Percentiles rank a stretch among this genome's conserved stretches.
Conservation (phyloP, 1,140 invertebrate genomes). For the Penaeus vannamei region DNA sequence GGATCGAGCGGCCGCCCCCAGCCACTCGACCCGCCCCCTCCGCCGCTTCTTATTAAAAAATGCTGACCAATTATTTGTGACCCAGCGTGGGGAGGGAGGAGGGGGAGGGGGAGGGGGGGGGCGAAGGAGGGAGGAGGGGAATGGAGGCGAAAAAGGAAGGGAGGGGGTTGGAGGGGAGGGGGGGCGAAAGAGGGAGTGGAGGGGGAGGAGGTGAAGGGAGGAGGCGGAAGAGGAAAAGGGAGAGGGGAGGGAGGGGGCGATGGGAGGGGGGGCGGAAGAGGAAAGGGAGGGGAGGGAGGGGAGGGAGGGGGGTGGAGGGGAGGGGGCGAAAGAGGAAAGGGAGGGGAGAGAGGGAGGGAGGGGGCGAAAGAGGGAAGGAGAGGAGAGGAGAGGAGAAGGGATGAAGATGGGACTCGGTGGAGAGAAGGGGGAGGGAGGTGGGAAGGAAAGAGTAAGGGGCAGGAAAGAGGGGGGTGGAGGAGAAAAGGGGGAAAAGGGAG, state of each 20-base stretch:
- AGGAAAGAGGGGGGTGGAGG: neutral
- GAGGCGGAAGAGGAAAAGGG: neutral
- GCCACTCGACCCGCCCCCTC: neutral
- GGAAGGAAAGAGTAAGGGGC: neutral
- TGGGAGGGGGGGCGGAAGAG: neutral
- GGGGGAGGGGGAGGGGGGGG: neutral
- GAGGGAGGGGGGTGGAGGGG: too few relatives aligned
- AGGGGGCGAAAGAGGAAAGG: too few relatives aligned
- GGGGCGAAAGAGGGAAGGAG: neutral
- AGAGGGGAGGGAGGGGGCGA: neutral
- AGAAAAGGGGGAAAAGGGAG: neutral
- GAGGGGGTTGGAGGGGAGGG: neutral
- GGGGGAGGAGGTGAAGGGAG: too few relatives aligned
- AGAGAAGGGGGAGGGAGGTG: neutral
- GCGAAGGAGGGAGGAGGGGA: constrained; percentile 25
- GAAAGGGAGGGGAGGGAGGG: too few relatives aligned
- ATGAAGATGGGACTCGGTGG: neutral
- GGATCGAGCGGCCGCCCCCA: neutral
- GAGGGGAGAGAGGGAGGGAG: constrained; percentile 16
- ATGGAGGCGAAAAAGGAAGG: neutral
- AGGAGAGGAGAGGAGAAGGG: neutral
- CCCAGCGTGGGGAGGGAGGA: neutral
- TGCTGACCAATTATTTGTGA: constrained; percentile 52
- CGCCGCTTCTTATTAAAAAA: constrained; percentile 47
- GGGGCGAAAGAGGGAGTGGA: too few relatives aligned